Evolutionary conservation across 1,140 invertebrate species (phyloP).

Genomic region (Sitobion miscanthi): DNA sequence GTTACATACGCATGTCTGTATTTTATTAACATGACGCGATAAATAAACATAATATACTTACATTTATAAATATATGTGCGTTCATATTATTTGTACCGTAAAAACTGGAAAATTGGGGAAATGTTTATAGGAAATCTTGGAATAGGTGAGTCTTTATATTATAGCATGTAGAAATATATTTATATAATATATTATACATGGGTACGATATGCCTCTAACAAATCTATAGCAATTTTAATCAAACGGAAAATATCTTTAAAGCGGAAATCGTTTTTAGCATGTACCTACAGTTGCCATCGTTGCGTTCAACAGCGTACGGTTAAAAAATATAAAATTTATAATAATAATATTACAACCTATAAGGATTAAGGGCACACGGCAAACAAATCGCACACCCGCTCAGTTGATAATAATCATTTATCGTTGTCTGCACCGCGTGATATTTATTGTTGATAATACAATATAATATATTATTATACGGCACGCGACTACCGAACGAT

Average conservation of each 20-base stretch:
- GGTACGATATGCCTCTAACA: no score
- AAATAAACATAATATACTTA: no score
- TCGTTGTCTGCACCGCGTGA: background rate
- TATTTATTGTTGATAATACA: background rate
- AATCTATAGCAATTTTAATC: no score
- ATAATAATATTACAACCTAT: background rate
- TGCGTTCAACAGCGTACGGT: no score
- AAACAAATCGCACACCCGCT: background rate
- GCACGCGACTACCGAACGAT: background rate
- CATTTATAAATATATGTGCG: no score
- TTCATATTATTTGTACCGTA: background rate
- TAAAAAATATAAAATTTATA: no score
- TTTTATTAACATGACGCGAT: no score
- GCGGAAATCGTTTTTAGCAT: no score
- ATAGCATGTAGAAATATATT: no score
- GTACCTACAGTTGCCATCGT: no score
- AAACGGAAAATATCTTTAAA: no score
- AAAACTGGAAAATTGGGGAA: background rate
- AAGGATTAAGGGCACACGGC: background rate
- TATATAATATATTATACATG: no score
- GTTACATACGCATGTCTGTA: background rate
- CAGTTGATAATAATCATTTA: constrained; percentile 18
- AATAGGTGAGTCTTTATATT: background rate
- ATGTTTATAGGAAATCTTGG: background rate
- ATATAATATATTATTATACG: background rate